Evolutionary conservation across 2,888 invertebrate species (phyloP).

Genomic region (Hylaea fasciaria): DNA sequence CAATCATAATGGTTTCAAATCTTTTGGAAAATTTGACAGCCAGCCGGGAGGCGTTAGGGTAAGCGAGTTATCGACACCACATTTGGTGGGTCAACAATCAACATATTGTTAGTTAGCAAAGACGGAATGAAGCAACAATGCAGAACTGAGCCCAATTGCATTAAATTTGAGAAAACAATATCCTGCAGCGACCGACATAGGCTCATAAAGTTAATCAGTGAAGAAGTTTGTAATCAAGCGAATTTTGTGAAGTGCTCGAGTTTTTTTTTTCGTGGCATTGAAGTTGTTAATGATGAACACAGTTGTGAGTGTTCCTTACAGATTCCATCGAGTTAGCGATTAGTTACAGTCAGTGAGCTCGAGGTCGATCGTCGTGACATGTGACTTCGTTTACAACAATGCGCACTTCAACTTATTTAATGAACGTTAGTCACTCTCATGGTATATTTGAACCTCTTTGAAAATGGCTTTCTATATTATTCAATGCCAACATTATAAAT

Average conservation of each 20-base stretch:
- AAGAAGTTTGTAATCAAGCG: not conserved
- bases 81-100: too few species aligned
- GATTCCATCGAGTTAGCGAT: conserved; percentile 61
- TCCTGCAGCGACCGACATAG: not conserved
- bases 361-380: conserved; percentile 53
- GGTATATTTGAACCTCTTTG: not conserved
- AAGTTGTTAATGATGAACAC: conserved; percentile 48
- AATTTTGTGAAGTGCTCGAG: conserved; percentile 9
- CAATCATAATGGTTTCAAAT: not conserved
- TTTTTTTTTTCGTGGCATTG: conserved; percentile 33
- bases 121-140: not conserved
- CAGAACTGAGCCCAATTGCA: not conserved
- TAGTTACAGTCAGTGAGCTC: conserved; percentile 59
- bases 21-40: too few species aligned
- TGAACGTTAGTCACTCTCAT: conserved; percentile 17
- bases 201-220: conserved; percentile 2
- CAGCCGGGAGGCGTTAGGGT: too few species aligned
- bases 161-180: not conserved
- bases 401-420: conserved; percentile 27
- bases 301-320: conserved; percentile 49
- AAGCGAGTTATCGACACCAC: too few species aligned
- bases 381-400: conserved; percentile 36
- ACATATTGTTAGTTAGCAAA: not conserved
- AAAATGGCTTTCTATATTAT: too few species aligned
- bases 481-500: too few species aligned